phyloP scores from a whole-genome alignment of 2,888 invertebrate genomes.

The Chrysotoxum bicinctum region DNA sequence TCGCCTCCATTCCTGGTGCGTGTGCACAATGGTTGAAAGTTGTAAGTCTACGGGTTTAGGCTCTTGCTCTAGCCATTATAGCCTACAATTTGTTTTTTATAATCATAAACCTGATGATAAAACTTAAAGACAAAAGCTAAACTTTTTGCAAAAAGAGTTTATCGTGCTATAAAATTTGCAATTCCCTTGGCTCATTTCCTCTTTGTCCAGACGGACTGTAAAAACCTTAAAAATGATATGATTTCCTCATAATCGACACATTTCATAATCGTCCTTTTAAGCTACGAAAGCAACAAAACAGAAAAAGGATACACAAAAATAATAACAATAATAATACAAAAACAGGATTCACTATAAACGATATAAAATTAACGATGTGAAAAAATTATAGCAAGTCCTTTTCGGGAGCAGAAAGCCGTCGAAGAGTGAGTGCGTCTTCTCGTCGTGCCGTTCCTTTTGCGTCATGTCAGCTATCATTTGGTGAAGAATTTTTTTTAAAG shows the following conservation, averaged over 20 bases:
- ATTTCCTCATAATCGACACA: conserved; percentile 47
- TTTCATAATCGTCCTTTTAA: conserved; percentile 36
- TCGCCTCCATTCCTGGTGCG: no score
- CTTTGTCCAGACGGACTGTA: neutral
- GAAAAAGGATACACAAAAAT: neutral
- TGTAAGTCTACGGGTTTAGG: no score
- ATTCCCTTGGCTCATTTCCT: neutral
- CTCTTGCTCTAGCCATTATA: no score
- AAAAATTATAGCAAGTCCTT: conserved; percentile 45
- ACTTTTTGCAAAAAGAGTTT: neutral
- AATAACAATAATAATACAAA: conserved; percentile 10
- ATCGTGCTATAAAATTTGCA: neutral
- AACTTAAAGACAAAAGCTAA: neutral
- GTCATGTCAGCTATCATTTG: neutral
- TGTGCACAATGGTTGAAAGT: no score
- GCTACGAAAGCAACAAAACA: neutral
- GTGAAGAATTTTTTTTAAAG: neutral
- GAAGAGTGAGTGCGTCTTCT: neutral
- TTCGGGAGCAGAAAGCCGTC: neutral
- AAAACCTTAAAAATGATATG: neutral
- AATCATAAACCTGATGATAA: no score
- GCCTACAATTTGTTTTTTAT: no score
- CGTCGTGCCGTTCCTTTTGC: neutral
- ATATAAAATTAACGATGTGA: conserved; percentile 68
- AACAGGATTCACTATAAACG: conserved; percentile 56